phyloP scores from a whole-genome alignment of 1,140 invertebrate genomes.

The Procambarus virginalis region DNA sequence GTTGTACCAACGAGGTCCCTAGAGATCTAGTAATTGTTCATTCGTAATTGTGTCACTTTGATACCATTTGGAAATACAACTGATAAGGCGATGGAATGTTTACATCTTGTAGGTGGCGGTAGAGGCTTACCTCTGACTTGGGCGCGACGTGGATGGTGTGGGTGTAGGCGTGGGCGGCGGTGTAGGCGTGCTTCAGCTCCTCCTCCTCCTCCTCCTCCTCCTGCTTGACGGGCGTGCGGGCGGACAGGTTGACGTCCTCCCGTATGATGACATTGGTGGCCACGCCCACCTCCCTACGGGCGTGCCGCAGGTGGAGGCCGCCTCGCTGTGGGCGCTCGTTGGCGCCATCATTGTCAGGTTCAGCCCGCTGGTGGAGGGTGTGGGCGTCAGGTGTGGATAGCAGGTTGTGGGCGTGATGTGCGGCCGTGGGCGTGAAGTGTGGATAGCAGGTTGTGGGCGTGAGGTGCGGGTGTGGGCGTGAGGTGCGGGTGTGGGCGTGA shows the following conservation, averaged over 20 bases:
- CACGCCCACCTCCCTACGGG: constrained; percentile 49
- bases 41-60: no score
- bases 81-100: no score
- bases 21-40: no score
- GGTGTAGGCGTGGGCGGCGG: constrained; percentile 44
- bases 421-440: no score
- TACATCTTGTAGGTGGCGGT: no score
- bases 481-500: no score
- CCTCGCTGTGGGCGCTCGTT: background rate
- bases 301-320: constrained; percentile 31
- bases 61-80: no score
- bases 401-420: background rate
- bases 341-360: constrained; percentile 30
- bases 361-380: constrained; percentile 15
- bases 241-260: constrained; percentile 65
- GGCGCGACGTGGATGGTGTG: constrained; percentile 32
- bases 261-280: constrained; percentile 65
- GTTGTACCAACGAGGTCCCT: no score
- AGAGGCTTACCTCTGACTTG: constrained; percentile 36
- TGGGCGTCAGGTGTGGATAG: background rate
- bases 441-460: no score
- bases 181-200: constrained; percentile 82
- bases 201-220: constrained; percentile 55
- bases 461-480: no score
- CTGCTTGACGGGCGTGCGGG: constrained; percentile 64